Conservation (phyloP, 2,888 invertebrate species). For the Aphrophora alni region DNA sequence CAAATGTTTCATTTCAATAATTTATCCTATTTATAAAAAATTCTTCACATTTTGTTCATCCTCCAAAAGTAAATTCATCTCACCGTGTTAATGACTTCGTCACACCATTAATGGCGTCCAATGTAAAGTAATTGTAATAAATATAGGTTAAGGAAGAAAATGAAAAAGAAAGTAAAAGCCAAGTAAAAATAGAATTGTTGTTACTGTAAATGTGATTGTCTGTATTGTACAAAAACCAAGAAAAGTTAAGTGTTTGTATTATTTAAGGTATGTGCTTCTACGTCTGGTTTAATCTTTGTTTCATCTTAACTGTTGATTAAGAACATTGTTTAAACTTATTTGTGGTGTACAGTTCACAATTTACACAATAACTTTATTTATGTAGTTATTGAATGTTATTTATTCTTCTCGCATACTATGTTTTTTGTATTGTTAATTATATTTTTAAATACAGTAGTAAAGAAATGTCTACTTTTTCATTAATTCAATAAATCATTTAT, state of each 20-base stretch:
- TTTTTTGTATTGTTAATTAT: too few species aligned
- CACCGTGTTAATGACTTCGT: not conserved
- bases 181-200: not conserved
- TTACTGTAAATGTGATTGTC: not conserved
- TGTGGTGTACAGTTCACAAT: too few species aligned
- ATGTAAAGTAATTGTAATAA: not conserved
- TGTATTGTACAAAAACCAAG: not conserved
- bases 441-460: too few species aligned
- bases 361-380: too few species aligned
- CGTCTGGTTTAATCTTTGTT: not conserved
- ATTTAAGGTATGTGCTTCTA: not conserved
- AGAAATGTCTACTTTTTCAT: too few species aligned
- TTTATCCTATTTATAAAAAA: not conserved
- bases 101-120: not conserved
- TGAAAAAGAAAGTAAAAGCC: not conserved
- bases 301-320: not conserved
- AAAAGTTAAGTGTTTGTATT: not conserved
- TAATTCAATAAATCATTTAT: too few species aligned
- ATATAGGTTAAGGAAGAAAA: not conserved
- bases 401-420: too few species aligned
- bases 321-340: not conserved
- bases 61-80: not conserved
- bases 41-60: not conserved
- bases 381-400: too few species aligned
- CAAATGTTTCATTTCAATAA: not conserved